A percentile compares a stretch with the other conserved stretches of the same genome.
phyloP scores from a whole-genome alignment of 2,113 vertebrate genomes.

The Cebus imitator region DNA sequence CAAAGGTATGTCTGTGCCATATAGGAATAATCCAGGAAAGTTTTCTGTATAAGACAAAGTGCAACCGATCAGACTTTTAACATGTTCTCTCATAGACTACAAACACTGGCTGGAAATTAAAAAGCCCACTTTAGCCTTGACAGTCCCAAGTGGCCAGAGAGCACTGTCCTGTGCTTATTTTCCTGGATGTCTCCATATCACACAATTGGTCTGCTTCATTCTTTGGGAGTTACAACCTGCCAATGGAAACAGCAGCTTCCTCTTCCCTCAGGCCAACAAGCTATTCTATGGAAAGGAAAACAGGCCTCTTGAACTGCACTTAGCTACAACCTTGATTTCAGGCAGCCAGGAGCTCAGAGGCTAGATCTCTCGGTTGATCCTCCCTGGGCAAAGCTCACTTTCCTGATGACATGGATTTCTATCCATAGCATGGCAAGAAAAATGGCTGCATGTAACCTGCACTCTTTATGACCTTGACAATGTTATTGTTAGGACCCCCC shows the following conservation, averaged over 20 bases:
- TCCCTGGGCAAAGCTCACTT: neutral
- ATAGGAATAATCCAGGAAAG: neutral
- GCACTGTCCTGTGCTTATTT: neutral
- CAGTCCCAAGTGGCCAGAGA: neutral
- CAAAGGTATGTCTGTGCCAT: neutral
- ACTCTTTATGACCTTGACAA: neutral
- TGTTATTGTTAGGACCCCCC: neutral
- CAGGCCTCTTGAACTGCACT: neutral
- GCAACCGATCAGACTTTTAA: neutral
- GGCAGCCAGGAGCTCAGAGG: neutral
- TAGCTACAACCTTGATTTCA: constrained; percentile 17
- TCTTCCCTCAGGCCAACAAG: constrained; percentile 34
- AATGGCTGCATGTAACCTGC: neutral
- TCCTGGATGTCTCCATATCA: constrained; percentile 19
- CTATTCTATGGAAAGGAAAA: constrained; percentile 67
- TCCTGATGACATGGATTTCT: neutral
- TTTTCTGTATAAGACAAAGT: neutral
- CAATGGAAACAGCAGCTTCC: constrained; percentile 74
- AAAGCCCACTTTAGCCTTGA: neutral
- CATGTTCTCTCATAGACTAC: constrained; percentile 28
- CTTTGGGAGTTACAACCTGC: constrained; percentile 44
- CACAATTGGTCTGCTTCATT: neutral
- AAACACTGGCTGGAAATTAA: constrained; percentile 57
- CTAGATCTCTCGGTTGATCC: neutral
- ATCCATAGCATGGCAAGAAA: neutral